Base-by-base conservation (phyloP, 1,140 invertebrate genomes). In the Pristionchus pacificus region DNA sequence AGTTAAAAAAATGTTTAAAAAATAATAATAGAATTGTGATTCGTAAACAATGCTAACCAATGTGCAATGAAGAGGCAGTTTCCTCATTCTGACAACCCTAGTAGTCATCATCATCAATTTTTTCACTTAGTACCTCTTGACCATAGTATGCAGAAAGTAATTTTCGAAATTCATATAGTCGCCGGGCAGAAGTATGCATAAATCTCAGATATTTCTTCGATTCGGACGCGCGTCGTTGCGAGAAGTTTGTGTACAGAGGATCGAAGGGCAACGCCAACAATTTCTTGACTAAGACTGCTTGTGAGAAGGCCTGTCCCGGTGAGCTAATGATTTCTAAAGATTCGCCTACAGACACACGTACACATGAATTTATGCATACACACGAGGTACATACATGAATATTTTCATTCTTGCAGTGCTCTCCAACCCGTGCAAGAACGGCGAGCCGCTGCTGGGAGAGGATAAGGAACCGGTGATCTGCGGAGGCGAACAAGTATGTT, bases 241-340 rank as follows among this genome's bases (percentile, higher is more conserved):
- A 72, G 15, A 72, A 78, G 24, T 83, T 84, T 65, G 60, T 71
- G 2, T 83, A 83, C 72, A 68, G 75, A 31, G 81, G 81, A 19
- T 29, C 69, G 15, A 73, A 73, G 31, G 81, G 81, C 30, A 83
- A 83, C 71, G 79, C 78, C 27, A 83, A 83, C 61, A 84, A 81
- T 49, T 83, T 83, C 76, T 60, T 81, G 25, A 68, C 79, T 15
- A 24, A 66, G 27, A 75, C 79, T 60, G 80, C 81, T 60, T 83
- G 81, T 59, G 82, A 82, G 70, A 67, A 80, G 24, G 76, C 78
- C n/a, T 83, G 81, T 59, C 75, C 60, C n/a, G 60, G 31, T 77
- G 15, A n/a, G 2, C 25, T 27, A 65, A 30, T 24, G 10, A 65
- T 15, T 32, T 27, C 19, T 13, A 6, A 1, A 30, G 13, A 33